Percentiles rank a stretch among this genome's conserved stretches.
Evolutionary conservation across 2,888 invertebrate species (phyloP).

Genomic region (Leptopilina drosophilae): DNA sequence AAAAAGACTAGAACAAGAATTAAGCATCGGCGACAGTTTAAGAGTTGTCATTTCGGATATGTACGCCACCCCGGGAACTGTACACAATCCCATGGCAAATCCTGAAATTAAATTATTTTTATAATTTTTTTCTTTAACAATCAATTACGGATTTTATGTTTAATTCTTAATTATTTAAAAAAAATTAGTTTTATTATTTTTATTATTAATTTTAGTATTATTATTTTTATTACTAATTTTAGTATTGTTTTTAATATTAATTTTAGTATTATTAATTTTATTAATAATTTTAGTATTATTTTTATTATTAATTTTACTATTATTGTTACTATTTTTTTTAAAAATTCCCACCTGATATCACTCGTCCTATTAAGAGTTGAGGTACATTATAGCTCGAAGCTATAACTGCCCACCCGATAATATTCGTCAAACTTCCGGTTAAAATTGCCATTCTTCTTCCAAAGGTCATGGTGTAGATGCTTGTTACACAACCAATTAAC

Average conservation of each 20-base stretch:
- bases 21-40: slow-evolving; percentile 75
- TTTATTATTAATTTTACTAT: not conserved
- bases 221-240: no score
- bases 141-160: no score
- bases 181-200: no score
- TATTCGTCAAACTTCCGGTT: not conserved
- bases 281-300: not conserved
- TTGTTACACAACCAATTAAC: slow-evolving; percentile 13
- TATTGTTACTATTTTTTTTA: no score
- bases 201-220: not conserved
- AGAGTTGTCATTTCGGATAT: slow-evolving; percentile 77
- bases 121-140: no score
- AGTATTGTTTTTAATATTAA: no score
- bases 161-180: no score
- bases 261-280: not conserved
- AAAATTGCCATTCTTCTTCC: slow-evolving; percentile 36
- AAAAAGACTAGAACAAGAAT: slow-evolving; percentile 74
- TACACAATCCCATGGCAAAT: slow-evolving; percentile 76
- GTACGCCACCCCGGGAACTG: slow-evolving; percentile 78
- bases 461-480: slow-evolving; percentile 10
- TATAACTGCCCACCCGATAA: slow-evolving; percentile 15
- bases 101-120: slow-evolving; percentile 59
- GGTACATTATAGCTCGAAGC: slow-evolving; percentile 31
- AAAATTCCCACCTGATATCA: slow-evolving; percentile 5
- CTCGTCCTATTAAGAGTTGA: slow-evolving; percentile 27